Evolutionary conservation across 2,888 invertebrate genomes (phyloP).

Genomic region (Cabera pusaria): DNA sequence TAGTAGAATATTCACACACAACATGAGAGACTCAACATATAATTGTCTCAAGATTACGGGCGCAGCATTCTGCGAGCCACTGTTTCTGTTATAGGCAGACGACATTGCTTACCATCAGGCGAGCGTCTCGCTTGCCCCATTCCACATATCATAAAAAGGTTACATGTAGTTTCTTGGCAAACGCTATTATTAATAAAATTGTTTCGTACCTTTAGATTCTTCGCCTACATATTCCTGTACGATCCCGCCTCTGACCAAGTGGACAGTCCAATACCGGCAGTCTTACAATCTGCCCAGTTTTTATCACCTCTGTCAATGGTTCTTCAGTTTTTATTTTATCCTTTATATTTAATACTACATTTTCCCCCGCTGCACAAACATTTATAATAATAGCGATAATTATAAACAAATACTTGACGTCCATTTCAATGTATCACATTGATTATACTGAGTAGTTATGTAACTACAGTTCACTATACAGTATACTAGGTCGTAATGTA

Average conservation of each 20-base stretch:
- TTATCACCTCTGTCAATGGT: constrained; percentile 32
- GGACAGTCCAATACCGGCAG: constrained; percentile 57
- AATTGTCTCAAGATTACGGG: too few relatives aligned
- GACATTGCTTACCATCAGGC: too few relatives aligned
- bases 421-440: constrained; percentile 49
- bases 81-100: too few relatives aligned
- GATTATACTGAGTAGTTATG: constrained; percentile 50
- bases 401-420: constrained; percentile 51
- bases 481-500: too few relatives aligned
- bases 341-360: constrained; percentile 50
- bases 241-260: constrained; percentile 51
- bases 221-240: constrained; percentile 52
- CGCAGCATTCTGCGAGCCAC: too few relatives aligned
- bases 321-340: constrained; percentile 48
- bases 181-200: constrained; percentile 1
- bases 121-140: too few relatives aligned
- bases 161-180: too few relatives aligned
- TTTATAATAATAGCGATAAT: constrained; percentile 37
- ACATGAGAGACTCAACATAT: too few relatives aligned
- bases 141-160: too few relatives aligned
- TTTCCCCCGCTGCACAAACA: constrained; percentile 33
- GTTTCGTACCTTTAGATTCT: constrained; percentile 45
- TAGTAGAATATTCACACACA: too few relatives aligned
- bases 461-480: too few relatives aligned
- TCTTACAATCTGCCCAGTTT: constrained; percentile 58